These are phyloP conservation scores for Mustela lutreola DNA, from an alignment of 2,113 vertebrate genomes.

Conservation along the genomic window DNA sequence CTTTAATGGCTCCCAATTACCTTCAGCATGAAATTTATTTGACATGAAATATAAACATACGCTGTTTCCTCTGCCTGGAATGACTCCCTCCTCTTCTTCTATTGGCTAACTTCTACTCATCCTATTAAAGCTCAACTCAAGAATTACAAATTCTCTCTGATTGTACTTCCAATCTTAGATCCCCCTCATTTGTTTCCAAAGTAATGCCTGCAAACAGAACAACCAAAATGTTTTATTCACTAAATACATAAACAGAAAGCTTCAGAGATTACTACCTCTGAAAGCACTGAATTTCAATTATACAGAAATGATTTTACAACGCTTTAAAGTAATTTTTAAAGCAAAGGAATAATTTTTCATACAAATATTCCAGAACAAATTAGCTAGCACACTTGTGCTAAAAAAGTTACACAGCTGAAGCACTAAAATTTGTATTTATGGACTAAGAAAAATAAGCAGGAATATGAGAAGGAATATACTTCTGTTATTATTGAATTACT, in stretches of 20 bases:
- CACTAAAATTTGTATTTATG: constrained; percentile 32
- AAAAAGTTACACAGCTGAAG: constrained; percentile 9
- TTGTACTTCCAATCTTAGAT: background rate
- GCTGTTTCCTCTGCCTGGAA: background rate
- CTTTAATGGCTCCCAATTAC: background rate
- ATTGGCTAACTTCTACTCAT: background rate
- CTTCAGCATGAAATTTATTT: background rate
- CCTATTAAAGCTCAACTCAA: background rate
- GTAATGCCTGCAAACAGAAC: background rate
- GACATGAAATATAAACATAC: background rate
- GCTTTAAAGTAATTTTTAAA: constrained; percentile 1
- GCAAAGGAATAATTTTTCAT: constrained; percentile 19
- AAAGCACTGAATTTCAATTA: constrained; percentile 25
- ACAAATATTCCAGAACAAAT: constrained; percentile 38
- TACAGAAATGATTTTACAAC: background rate
- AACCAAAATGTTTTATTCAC: constrained; percentile 6
- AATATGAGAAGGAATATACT: background rate
- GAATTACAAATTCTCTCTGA: constrained; percentile 25
- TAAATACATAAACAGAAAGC: constrained; percentile 30
- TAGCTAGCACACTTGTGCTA: background rate
- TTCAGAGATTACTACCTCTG: background rate
- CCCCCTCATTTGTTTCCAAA: background rate
- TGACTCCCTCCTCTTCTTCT: background rate
- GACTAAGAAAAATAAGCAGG: background rate
- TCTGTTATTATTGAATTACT: background rate